Base-by-base conservation (phyloP, 2,797 vertebrate species). In the Hapalemur alaotrensis region DNA sequence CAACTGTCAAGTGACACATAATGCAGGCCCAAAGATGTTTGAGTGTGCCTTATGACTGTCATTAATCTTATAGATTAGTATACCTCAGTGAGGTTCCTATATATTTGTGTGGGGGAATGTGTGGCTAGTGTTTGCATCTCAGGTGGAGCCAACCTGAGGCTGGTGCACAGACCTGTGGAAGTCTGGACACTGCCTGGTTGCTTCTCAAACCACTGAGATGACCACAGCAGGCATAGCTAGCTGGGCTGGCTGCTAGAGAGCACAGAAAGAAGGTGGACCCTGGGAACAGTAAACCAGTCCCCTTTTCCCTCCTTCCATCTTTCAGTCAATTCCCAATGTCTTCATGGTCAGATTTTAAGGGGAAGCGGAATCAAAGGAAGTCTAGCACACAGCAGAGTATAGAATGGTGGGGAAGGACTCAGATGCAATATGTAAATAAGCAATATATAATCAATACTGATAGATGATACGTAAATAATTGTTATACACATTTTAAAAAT, bases 161-260 rank as follows among this genome's bases (percentile, higher is more conserved):
- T 41, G 11, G 32, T 17, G 14, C 3, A 23, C 25, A 93, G 30
- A 32, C 4, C 1, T 14, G 3, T 1, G 7, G 28, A 89, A 14
- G 43, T 4, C 3, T 5, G 11, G 10, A 11, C 20, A 15, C 8
- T 30, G 3, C 11, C 12, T 12, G 9, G 15, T 12, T 54, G 18
- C 54, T 67, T 81, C 41, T 79, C 7, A 54, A 12, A 38, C 20
- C 50, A 41, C 25, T 46, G 14, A 65, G 35, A 38, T 59, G 17
- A 63, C 2, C 5, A 43, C 5, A 38, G 4, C 6, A 61, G 41
- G 15, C 6, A 48, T 7, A 17, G 32, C 10, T 30, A 59, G 20
- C 41, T 25, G n/a, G 35, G 9, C 4, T 41, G 80, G 25, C 32
- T 73, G 30, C 23, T 48, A 35, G 2, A 4, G 28, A n/a, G 7